A percentile compares a stretch with the other conserved stretches of the same genome.
phyloP scores from a whole-genome alignment of 1,140 invertebrate species.

The Acyrthosiphon pisum region DNA sequence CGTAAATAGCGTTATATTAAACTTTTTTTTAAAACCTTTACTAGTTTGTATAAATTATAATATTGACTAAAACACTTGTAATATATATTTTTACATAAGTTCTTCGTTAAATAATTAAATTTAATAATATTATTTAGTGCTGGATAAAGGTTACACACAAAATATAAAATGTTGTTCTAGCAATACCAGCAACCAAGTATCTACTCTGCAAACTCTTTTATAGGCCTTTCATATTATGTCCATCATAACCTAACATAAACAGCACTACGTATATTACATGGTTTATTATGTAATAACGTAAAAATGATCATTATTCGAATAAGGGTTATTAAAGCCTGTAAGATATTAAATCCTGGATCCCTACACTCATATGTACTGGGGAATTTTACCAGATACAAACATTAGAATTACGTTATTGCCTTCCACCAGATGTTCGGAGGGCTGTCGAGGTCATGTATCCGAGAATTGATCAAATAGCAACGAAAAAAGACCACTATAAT shows the following conservation, averaged over 20 bases:
- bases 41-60: neutral
- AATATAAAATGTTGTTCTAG: neutral
- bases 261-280: neutral
- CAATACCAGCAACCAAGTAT: neutral
- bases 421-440: neutral
- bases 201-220: neutral
- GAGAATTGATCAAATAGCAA: neutral
- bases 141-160: neutral
- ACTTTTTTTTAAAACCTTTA: no score
- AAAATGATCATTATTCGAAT: neutral
- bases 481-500: neutral
- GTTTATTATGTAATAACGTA: neutral
- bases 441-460: neutral
- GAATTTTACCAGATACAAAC: neutral
- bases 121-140: neutral
- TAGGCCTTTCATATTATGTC: neutral
- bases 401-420: neutral
- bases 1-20: neutral
- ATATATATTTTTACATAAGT: neutral
- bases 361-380: neutral
- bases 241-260: neutral
- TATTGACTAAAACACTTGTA: neutral
- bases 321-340: neutral
- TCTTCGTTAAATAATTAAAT: neutral
- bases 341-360: no score